These are phyloP conservation scores for Malurus elegans DNA, from an alignment of 2,113 vertebrate species.

Conservation along the genomic window DNA sequence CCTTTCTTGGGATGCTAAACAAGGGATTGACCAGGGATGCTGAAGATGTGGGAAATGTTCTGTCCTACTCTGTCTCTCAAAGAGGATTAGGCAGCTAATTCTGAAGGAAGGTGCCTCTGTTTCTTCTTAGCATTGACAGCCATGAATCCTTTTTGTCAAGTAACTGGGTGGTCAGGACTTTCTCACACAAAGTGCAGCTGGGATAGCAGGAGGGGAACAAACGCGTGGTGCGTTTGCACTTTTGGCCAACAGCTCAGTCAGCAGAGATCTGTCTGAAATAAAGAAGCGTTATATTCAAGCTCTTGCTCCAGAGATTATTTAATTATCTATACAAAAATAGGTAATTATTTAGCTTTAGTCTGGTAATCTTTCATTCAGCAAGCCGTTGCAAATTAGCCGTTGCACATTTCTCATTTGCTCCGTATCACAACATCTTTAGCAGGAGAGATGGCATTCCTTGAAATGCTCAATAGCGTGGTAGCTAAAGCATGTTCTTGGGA, in stretches of 20 bases:
- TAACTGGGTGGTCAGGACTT: neutral
- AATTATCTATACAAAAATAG: conserved; percentile 42
- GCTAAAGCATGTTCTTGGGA: neutral
- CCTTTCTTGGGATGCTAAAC: neutral
- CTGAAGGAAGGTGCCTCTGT: neutral
- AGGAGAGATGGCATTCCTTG: neutral
- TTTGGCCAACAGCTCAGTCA: conserved; percentile 9
- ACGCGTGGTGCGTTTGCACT: neutral
- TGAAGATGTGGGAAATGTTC: neutral
- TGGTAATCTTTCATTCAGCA: neutral
- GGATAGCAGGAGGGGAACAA: neutral
- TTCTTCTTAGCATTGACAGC: neutral
- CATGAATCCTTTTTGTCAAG: neutral
- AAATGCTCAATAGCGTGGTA: neutral
- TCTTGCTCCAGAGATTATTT: conserved; percentile 9
- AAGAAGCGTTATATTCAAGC: neutral
- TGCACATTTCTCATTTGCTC: neutral
- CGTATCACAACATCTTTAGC: neutral
- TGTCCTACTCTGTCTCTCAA: neutral
- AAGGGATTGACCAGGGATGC: neutral
- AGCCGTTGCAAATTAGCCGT: neutral
- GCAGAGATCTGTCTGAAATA: conserved; percentile 5
- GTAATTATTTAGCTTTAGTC: neutral
- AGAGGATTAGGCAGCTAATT: neutral
- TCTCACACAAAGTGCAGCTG: conserved; percentile 14